Evolutionary conservation across 2,797 vertebrate genomes (phyloP), one percentile per base, ranked within the genome.

Genomic region (Ambastaia sidthimunki): DNA sequence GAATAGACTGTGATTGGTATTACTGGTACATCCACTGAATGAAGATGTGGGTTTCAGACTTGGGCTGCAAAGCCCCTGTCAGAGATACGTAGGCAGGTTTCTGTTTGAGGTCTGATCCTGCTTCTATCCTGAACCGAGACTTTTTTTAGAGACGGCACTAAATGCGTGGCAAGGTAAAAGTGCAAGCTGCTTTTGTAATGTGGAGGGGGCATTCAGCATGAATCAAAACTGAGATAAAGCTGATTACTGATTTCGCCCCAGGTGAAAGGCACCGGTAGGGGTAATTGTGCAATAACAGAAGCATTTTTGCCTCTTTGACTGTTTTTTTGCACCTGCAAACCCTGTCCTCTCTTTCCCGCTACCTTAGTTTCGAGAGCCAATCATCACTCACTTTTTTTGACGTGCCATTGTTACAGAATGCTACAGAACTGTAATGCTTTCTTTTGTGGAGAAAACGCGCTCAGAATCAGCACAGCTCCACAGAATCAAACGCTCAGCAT

Each of bases 1-100:
- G 70, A 88, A 73, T 82, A 82, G 70, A 85, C 80, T 87, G 86
- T 84, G 82, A 91, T 85, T 89, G 82, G 83, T 87, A 85, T 80
- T 74, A 85, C 81, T 87, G 74, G 80, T 83, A 59, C 87, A 74
- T 82, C 85, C 86, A 89, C 86, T 88, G 86, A 87, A 89, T 86
- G 85, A 85, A 83, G 85, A 83, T 81, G 85, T 86, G 87, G 88
- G 90, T 92, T 89, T 92, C 90, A 89, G 94, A 93, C 92, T 54
- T 92, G 92, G 91, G 92, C 92, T 87, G 84, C 82, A 85, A 84
- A 90, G 92, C 94, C 94, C 92, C 92, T 94, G 93, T 94, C 93
- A 83, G 92, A 90, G 77, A 54, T 73, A 83, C 73, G 76, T 72
- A 74, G 79, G 48, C 67, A 74, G 81, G 71, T 76, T 80, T 81